These are phyloP conservation scores for Lingula anatina DNA, from an alignment of 2,888 invertebrate genomes.

Conservation along the genomic window DNA sequence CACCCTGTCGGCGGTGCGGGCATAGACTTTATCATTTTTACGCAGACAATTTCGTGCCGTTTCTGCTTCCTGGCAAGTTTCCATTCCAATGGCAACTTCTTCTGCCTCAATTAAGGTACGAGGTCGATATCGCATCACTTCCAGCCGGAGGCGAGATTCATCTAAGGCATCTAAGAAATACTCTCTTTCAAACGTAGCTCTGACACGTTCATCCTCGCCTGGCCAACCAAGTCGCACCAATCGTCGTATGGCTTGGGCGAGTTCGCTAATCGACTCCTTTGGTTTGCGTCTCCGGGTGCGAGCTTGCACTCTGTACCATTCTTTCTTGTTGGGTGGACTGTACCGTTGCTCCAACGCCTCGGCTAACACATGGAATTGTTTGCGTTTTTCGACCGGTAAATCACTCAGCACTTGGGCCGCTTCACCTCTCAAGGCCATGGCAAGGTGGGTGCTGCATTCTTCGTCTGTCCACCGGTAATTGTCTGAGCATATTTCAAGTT, in stretches of 20 bases:
- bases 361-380: conserved; percentile 1
- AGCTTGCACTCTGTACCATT: conserved; percentile 7
- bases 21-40: no score
- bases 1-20: no score
- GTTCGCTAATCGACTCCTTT: conserved; percentile 3
- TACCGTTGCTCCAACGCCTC: conserved; percentile 6
- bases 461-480: conserved; percentile 6
- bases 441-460: conserved; percentile 7
- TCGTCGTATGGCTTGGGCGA: conserved; percentile 5
- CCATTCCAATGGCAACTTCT: no score
- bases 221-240: conserved; percentile 5
- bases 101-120: conserved; percentile 3
- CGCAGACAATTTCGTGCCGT: no score
- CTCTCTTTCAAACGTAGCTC: conserved; percentile 4
- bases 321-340: conserved; percentile 7
- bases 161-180: conserved; percentile 6
- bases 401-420: conserved; percentile 8
- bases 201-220: conserved; percentile 4
- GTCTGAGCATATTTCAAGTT: conserved; percentile 8
- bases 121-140: conserved; percentile 4
- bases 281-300: conserved; percentile 6
- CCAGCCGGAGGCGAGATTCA: conserved; percentile 4
- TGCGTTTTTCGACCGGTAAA: not conserved
- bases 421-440: conserved; percentile 5
- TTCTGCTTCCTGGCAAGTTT: no score